phyloP scores from a whole-genome alignment of 2,797 vertebrate genomes.

The Pseudochromis fuscus region DNA sequence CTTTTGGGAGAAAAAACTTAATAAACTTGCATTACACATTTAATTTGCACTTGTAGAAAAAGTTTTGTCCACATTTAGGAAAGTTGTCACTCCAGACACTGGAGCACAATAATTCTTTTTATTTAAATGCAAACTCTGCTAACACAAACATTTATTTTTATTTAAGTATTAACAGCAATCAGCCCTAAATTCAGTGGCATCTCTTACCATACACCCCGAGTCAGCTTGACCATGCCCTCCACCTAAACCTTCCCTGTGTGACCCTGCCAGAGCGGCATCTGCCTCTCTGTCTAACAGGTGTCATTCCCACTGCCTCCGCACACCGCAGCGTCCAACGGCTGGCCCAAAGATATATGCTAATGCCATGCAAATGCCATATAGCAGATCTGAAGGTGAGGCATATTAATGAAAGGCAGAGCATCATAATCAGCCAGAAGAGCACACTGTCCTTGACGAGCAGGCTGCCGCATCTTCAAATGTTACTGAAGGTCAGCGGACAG shows the following conservation, averaged over 20 bases:
- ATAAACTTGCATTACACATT: neutral
- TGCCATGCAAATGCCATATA: conserved; percentile 71
- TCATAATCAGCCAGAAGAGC: conserved; percentile 59
- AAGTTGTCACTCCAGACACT: no score
- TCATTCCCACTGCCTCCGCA: conserved; percentile 55
- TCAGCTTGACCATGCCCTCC: neutral
- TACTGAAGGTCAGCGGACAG: conserved; percentile 67
- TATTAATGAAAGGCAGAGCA: conserved; percentile 71
- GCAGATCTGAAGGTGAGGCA: conserved; percentile 70
- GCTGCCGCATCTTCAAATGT: conserved; percentile 54
- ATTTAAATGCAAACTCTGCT: neutral
- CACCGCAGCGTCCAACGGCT: conserved; percentile 41
- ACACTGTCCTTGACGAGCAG: conserved; percentile 55
- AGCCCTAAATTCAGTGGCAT: neutral
- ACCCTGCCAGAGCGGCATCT: conserved; percentile 54
- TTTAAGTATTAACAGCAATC: neutral
- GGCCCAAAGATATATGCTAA: conserved; percentile 70
- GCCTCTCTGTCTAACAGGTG: conserved; percentile 62
- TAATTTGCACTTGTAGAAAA: no score
- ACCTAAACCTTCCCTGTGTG: conserved; percentile 22
- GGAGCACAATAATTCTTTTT: neutral
- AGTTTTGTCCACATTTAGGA: neutral
- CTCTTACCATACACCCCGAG: neutral
- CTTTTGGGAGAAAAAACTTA: no score
- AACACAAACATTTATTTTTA: neutral